Evolutionary conservation across 2,888 invertebrate species (phyloP).

Genomic region (Drosophila maculinotata): DNA sequence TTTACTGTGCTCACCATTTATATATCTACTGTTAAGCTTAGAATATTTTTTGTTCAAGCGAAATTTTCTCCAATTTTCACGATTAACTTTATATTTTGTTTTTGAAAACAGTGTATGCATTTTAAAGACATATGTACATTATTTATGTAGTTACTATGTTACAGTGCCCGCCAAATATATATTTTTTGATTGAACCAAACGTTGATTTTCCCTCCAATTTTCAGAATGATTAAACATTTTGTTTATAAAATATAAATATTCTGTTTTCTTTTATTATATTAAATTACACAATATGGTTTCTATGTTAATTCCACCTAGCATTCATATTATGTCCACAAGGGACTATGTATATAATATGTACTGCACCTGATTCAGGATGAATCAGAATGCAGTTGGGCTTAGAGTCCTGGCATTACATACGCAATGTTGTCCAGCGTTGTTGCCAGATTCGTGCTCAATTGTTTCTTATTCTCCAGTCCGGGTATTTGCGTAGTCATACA

Average conservation of each 20-base stretch:
- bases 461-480: constrained; percentile 89
- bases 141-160: too few relatives aligned
- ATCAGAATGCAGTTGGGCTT: constrained; percentile 55
- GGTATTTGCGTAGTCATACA: constrained; percentile 94
- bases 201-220: not conserved
- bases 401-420: constrained; percentile 95
- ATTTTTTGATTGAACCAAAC: too few relatives aligned
- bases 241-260: not conserved
- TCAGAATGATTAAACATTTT: not conserved
- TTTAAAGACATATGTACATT: too few relatives aligned
- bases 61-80: too few relatives aligned
- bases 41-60: too few relatives aligned
- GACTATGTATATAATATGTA: constrained; percentile 3
- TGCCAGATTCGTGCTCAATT: constrained; percentile 86
- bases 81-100: too few relatives aligned
- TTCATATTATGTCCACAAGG: constrained; percentile 1
- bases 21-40: too few relatives aligned
- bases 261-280: constrained; percentile 7
- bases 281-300: constrained; percentile 28
- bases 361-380: not conserved
- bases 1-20: too few relatives aligned
- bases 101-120: too few relatives aligned
- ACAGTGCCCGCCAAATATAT: too few relatives aligned
- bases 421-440: constrained; percentile 96
- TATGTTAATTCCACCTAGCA: constrained; percentile 19